phyloP scores from a whole-genome alignment of 2,113 vertebrate genomes.

The Notiomystis cincta region DNA sequence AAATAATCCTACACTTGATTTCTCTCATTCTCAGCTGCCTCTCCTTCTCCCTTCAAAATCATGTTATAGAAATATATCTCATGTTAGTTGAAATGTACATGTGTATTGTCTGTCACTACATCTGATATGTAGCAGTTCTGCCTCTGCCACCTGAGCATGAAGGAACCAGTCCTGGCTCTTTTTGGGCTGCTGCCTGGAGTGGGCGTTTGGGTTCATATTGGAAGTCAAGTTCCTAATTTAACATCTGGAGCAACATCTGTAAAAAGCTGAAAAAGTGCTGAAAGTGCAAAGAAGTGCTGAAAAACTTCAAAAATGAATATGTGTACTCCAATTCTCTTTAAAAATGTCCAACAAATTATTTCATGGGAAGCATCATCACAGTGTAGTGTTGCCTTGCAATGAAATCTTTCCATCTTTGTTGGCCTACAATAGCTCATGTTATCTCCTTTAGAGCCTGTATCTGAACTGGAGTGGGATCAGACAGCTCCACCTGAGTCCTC shows the following conservation, averaged over 20 bases:
- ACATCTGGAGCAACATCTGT: neutral
- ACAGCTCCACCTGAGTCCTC: neutral
- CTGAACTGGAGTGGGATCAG: neutral
- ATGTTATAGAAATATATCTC: neutral
- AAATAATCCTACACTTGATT: neutral
- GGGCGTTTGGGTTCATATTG: fast-evolving
- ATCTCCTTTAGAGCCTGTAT: neutral
- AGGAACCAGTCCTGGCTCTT: neutral
- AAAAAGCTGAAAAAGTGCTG: neutral
- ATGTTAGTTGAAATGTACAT: neutral
- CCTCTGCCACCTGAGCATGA: neutral
- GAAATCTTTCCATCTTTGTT: neutral
- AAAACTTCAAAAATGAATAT: neutral
- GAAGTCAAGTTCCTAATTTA: neutral
- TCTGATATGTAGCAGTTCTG: neutral
- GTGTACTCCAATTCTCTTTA: neutral
- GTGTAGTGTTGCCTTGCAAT: neutral
- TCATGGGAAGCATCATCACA: neutral
- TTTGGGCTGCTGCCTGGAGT: neutral
- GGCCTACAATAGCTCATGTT: neutral
- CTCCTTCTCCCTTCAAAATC: neutral
- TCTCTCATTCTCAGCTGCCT: neutral
- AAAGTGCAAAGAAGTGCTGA: neutral
- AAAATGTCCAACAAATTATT: neutral
- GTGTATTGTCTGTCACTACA: neutral